Evolutionary conservation across 2,888 invertebrate species (phyloP).

Genomic region (Perithous albicinctus): DNA sequence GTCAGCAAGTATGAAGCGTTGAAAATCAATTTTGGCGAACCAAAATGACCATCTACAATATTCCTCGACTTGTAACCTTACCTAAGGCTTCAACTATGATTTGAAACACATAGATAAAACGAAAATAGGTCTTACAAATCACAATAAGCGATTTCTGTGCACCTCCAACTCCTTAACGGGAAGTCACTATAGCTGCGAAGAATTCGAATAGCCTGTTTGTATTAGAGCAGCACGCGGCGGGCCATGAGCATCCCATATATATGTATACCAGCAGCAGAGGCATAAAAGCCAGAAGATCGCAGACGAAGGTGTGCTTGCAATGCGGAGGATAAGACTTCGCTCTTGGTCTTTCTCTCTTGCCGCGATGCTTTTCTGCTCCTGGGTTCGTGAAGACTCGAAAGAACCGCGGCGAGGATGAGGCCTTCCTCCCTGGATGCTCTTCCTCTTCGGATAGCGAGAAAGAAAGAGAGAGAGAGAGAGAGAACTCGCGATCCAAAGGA

Average conservation of each 20-base stretch:
- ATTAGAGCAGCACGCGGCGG: slow-evolving; percentile 22
- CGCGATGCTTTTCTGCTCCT: slow-evolving; percentile 19
- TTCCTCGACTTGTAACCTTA: too few relatives aligned
- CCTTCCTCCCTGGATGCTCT: slow-evolving; percentile 51
- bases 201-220: slow-evolving; percentile 24
- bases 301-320: slow-evolving; percentile 46
- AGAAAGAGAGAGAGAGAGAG: slow-evolving; percentile 67
- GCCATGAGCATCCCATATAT: slow-evolving; percentile 15
- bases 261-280: slow-evolving; percentile 40
- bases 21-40: background rate
- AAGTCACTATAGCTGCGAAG: background rate
- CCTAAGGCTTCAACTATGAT: too few relatives aligned
- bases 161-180: slow-evolving; percentile 2
- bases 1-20: too few relatives aligned
- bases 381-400: slow-evolving; percentile 22
- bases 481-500: slow-evolving; percentile 55
- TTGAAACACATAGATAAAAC: background rate
- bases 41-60: too few relatives aligned
- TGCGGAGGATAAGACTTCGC: slow-evolving; percentile 44
- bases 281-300: slow-evolving; percentile 17
- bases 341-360: slow-evolving; percentile 24
- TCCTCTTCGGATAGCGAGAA: too few relatives aligned
- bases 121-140: background rate
- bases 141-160: background rate
- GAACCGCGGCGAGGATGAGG: slow-evolving; percentile 37